These are phyloP conservation scores for Avahi laniger DNA, from an alignment of 2,797 vertebrate species.

Conservation along the genomic window DNA sequence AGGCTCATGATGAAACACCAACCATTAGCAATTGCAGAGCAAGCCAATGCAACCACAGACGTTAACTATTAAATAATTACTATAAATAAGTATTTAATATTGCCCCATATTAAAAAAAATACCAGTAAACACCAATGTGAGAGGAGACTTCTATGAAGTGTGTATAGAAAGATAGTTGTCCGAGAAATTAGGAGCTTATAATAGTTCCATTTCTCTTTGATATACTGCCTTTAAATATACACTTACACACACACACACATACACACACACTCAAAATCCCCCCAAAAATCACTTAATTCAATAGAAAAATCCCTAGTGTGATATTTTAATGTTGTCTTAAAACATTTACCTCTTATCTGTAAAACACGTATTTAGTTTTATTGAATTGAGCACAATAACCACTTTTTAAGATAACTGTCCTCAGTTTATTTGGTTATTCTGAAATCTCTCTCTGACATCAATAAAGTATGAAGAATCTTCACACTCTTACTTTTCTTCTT, in stretches of 20 bases:
- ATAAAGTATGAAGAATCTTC: background rate
- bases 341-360: background rate
- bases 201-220: slow-evolving; percentile 39
- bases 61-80: background rate
- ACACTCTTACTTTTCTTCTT: background rate
- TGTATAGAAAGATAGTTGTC: background rate
- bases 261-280: background rate
- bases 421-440: background rate
- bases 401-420: background rate
- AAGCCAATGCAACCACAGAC: background rate
- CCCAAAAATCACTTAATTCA: background rate
- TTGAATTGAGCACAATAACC: background rate
- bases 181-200: background rate
- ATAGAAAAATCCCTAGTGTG: background rate
- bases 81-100: background rate
- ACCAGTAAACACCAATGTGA: background rate
- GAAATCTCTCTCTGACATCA: background rate
- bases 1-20: background rate
- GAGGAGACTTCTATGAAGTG: background rate
- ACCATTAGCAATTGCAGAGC: background rate
- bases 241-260: background rate
- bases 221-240: background rate
- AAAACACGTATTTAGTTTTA: background rate
- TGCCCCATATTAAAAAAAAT: background rate
- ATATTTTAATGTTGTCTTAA: background rate